phyloP scores from a whole-genome alignment of 2,888 invertebrate species.

The Synanthedon myopaeformis region DNA sequence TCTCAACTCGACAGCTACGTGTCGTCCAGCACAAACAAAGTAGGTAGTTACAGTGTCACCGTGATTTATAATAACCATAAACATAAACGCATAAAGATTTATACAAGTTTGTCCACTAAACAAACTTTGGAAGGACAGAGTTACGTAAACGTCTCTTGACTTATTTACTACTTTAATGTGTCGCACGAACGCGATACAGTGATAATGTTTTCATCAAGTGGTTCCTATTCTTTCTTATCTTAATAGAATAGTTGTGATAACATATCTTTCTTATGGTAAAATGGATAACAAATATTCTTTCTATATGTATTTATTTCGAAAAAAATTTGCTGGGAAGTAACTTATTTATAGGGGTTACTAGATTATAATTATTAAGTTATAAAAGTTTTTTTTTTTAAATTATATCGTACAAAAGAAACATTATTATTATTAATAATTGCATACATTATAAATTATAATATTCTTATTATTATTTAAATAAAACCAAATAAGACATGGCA shows the following conservation, averaged over 20 bases:
- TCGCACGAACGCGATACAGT: too few species aligned
- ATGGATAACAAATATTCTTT: constrained; percentile 1
- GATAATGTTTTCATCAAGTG: background rate
- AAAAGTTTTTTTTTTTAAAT: too few species aligned
- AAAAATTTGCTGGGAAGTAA: too few species aligned
- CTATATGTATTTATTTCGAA: background rate
- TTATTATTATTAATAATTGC: too few species aligned
- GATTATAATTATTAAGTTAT: too few species aligned
- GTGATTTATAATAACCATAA: constrained; percentile 29
- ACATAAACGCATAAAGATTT: constrained; percentile 7
- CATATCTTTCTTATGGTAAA: constrained; percentile 1
- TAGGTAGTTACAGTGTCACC: constrained; percentile 5
- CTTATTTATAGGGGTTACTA: too few species aligned
- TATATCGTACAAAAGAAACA: too few species aligned
- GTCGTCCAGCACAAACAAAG: constrained; percentile 1
- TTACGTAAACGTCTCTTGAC: constrained; percentile 1
- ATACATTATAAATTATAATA: too few species aligned
- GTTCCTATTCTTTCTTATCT: constrained; percentile 4
- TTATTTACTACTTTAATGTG: background rate
- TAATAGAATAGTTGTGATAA: constrained; percentile 5
- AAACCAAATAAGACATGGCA: too few species aligned
- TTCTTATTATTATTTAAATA: too few species aligned
- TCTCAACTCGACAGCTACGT: too few species aligned
- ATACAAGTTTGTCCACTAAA: constrained; percentile 8
- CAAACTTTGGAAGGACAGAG: constrained; percentile 11